Conservation (phyloP, 2,113 vertebrate genomes). For the Bufo bufo region DNA sequence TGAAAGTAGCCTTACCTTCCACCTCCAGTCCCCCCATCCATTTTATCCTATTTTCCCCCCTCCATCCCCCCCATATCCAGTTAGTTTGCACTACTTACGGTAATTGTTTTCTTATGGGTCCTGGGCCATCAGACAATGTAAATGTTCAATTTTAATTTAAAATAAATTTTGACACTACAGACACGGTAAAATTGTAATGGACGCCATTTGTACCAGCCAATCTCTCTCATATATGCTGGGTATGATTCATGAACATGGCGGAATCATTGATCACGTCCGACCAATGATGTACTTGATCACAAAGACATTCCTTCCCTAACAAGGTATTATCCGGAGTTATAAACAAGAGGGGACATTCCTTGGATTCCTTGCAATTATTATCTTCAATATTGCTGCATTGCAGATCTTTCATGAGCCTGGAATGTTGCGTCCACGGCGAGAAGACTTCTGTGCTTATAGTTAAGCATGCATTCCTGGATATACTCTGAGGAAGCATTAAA, state of each 20-base stretch:
- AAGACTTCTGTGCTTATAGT: neutral
- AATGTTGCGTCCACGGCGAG: neutral
- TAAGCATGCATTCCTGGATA: neutral
- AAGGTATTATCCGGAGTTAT: conserved; percentile 49
- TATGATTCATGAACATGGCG: too few relatives aligned
- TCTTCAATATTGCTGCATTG: conserved; percentile 46
- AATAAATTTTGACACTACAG: too few relatives aligned
- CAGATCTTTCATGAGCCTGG: conserved; percentile 26
- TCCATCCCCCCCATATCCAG: too few relatives aligned
- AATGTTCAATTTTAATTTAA: too few relatives aligned
- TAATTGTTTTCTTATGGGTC: too few relatives aligned
- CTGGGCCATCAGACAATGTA: too few relatives aligned
- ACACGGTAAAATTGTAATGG: too few relatives aligned
- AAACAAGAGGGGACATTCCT: conserved; percentile 52
- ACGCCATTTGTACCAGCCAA: neutral
- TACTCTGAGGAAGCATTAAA: neutral
- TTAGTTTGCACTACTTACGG: too few relatives aligned
- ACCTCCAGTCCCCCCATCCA: too few relatives aligned
- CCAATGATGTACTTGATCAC: conserved; percentile 44
- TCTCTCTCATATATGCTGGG: neutral
- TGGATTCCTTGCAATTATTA: conserved; percentile 51
- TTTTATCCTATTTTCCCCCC: too few relatives aligned
- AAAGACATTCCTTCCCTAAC: conserved; percentile 50
- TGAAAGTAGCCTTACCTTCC: too few relatives aligned
- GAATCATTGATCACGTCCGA: neutral